These are phyloP conservation scores for Poeciliopsis presidionis DNA, from an alignment of 2,797 vertebrate genomes.

Conservation along the genomic window DNA sequence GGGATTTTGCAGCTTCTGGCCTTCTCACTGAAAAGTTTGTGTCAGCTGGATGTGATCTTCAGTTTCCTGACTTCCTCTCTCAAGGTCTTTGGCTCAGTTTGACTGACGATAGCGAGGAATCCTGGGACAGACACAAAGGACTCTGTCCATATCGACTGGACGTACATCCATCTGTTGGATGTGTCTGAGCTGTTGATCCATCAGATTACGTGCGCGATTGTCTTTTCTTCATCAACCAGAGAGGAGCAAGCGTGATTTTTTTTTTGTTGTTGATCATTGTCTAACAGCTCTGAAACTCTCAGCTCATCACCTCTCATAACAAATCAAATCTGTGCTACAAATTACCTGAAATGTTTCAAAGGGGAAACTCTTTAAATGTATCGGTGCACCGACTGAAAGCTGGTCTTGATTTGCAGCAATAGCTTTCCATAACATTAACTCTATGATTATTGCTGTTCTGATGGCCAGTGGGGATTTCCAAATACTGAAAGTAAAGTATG, in stretches of 20 bases:
- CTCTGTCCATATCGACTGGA: conserved; percentile 25
- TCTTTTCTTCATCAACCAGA: not conserved
- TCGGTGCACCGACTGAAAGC: not conserved
- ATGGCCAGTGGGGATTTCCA: not conserved
- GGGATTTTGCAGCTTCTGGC: not conserved
- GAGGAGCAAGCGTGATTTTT: not conserved
- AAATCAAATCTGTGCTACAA: not conserved
- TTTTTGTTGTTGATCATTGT: not conserved
- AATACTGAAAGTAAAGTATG: not conserved
- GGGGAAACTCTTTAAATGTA: not conserved
- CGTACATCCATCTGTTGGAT: conserved; percentile 12
- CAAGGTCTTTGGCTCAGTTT: conserved; percentile 13
- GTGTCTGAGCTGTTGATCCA: conserved; percentile 4
- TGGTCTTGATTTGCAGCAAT: not conserved
- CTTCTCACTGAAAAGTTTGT: not conserved
- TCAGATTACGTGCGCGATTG: not conserved
- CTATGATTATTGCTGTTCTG: not conserved
- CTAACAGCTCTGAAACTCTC: not conserved
- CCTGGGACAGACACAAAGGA: conserved; percentile 26
- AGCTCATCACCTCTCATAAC: not conserved
- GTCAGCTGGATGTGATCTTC: not conserved
- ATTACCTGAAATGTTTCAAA: not conserved
- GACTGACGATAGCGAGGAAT: conserved; percentile 14
- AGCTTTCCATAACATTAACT: not conserved
- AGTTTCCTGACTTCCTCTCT: conserved; percentile 5